These are phyloP conservation scores for Drosophila nigrodunni DNA, from an alignment of 1,140 invertebrate species.

Conservation along the genomic window DNA sequence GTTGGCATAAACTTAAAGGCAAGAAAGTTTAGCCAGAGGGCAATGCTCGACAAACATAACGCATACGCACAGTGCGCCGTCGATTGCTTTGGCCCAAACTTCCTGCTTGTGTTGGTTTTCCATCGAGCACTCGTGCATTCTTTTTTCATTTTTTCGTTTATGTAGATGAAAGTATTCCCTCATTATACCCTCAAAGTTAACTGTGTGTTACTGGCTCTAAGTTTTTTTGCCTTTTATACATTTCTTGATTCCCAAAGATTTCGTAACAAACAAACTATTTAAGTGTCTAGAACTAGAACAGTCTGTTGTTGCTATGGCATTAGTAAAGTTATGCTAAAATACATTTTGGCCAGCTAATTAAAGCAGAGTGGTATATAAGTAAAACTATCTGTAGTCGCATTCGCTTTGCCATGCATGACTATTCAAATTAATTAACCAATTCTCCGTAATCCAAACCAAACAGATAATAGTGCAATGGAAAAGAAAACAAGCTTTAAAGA, in stretches of 20 bases:
- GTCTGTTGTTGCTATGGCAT: slow-evolving; percentile 18
- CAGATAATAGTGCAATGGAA: background rate
- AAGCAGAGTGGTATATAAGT: slow-evolving; percentile 4
- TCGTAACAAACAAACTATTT: slow-evolving; percentile 36
- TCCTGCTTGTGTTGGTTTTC: slow-evolving; percentile 35
- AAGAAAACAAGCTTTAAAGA: background rate
- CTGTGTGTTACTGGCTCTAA: slow-evolving; percentile 1
- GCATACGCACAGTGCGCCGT: slow-evolving; percentile 61
- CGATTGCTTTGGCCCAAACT: slow-evolving; percentile 20
- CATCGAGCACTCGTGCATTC: slow-evolving; percentile 2
- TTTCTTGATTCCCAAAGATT: slow-evolving; percentile 4
- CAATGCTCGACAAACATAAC: slow-evolving; percentile 52
- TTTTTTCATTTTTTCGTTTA: background rate
- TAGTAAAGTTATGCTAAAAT: background rate
- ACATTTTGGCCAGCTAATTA: slow-evolving; percentile 42
- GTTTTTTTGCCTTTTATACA: background rate
- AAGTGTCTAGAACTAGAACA: slow-evolving; percentile 8
- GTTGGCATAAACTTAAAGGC: slow-evolving; percentile 7
- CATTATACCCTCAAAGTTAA: background rate
- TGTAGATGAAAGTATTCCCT: background rate
- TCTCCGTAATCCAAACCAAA: slow-evolving; percentile 7
- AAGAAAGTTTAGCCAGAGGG: slow-evolving; percentile 25
- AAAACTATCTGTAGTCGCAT: background rate
- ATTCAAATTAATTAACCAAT: slow-evolving; percentile 59
- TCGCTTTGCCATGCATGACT: slow-evolving; percentile 24